phyloP scores from a whole-genome alignment of 2,888 invertebrate genomes.

The Drosophila paranaensis region DNA sequence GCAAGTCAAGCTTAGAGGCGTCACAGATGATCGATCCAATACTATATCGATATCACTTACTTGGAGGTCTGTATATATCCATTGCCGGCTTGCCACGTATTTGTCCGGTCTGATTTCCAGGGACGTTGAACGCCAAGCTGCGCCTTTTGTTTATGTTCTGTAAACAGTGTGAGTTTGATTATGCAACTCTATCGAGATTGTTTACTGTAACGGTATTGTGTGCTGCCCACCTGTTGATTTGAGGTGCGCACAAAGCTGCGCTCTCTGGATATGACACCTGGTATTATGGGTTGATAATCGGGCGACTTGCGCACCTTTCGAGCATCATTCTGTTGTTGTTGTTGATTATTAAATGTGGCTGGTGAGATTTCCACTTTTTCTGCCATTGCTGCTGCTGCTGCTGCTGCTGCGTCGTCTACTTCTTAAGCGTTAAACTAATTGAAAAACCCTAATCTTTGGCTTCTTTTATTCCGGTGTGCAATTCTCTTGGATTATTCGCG shows the following conservation, averaged over 20 bases:
- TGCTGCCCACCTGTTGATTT: slow-evolving; percentile 86
- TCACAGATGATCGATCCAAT: not conserved
- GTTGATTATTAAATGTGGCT: slow-evolving; percentile 59
- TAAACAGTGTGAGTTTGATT: slow-evolving; percentile 1
- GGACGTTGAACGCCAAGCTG: slow-evolving; percentile 89
- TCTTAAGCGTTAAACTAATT: slow-evolving; percentile 52
- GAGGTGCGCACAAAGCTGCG: slow-evolving; percentile 88
- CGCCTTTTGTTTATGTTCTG: slow-evolving; percentile 89
- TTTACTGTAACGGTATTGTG: not conserved
- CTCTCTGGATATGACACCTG: slow-evolving; percentile 88
- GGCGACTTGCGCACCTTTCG: slow-evolving; percentile 83
- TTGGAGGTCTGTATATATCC: slow-evolving; percentile 95
- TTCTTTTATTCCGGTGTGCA: slow-evolving; percentile 20
- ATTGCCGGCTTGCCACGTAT: slow-evolving; percentile 91
- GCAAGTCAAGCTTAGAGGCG: slow-evolving; percentile 24
- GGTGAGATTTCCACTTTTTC: slow-evolving; percentile 83
- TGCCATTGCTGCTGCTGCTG: slow-evolving; percentile 73
- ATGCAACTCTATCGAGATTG: slow-evolving; percentile 2
- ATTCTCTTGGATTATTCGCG: slow-evolving; percentile 32
- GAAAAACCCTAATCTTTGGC: slow-evolving; percentile 73
- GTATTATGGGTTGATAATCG: slow-evolving; percentile 81
- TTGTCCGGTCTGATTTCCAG: slow-evolving; percentile 82
- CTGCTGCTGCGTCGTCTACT: slow-evolving; percentile 6
- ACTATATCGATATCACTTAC: slow-evolving; percentile 85
- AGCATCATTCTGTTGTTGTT: slow-evolving; percentile 70